Evolutionary conservation across 2,113 vertebrate genomes (phyloP), one percentile per base, ranked within the genome.

Genomic region (Heteronetta atricapilla): DNA sequence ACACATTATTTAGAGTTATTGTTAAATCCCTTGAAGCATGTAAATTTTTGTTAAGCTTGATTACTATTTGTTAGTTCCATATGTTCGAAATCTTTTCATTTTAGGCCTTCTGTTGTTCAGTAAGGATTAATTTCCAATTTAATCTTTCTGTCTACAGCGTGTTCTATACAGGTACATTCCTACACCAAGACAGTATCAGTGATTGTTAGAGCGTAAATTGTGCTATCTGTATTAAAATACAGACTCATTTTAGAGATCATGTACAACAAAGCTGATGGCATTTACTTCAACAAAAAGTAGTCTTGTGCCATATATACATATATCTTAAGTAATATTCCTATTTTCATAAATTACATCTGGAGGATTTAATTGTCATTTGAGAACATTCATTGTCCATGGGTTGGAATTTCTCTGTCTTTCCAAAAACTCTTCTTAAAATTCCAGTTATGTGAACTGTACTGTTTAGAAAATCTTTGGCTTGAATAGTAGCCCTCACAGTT

Each of bases 61-160:
- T 94, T 92, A 93, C 31, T 88, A 86, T 96, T 93, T 92, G 82
- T 86, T 97, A 90, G 66, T 91, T 94, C 87, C 85, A 69, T 96
- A 95, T 92, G 88, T 84, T 95, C 82, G 60, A 76, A 77, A 72
- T 89, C 73, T 91, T 96, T 88, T 68, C 8, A 48, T 93, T 94
- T 94, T 74, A 58, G 34, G 33, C 48, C 0, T 6, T 80, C 88
- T 86, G 66, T 89, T 94, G n/a, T 69, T 96, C 75, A 76, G 60
- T 38, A 63, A 81, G 72, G 58, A 86, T 88, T 88, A 81, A 86
- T 91, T 96, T 95, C 68, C 82, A 75, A 11, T 93, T 83, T 74
- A 85, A 92, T 94, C 50, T 90, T 95, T 90, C 84, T 75, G 1
- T 66, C 62, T 91, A 22, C 29, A 46, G 29, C 52, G 46, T 68